These are phyloP conservation scores for Cryptocephalus primarius DNA, from an alignment of 2,888 invertebrate genomes.

Conservation along the genomic window DNA sequence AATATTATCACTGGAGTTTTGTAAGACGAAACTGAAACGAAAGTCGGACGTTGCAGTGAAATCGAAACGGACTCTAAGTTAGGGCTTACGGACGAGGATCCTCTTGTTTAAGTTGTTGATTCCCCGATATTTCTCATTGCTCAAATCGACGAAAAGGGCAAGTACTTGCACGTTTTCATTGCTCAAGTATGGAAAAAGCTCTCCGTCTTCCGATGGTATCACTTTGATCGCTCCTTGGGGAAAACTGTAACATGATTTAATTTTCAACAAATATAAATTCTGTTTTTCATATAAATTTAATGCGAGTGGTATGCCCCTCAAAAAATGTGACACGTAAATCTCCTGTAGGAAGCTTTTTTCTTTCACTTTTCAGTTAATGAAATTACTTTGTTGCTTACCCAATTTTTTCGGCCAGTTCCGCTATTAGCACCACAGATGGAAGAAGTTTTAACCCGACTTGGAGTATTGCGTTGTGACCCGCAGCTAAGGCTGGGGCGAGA, in stretches of 20 bases:
- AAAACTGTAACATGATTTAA: constrained; percentile 14
- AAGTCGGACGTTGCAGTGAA: too few relatives aligned
- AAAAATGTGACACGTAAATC: too few relatives aligned
- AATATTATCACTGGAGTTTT: constrained; percentile 41
- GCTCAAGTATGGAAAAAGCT: constrained; percentile 14
- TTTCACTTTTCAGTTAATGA: too few relatives aligned
- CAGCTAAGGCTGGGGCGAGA: constrained; percentile 40
- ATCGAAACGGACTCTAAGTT: constrained; percentile 1
- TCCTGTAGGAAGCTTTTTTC: too few relatives aligned
- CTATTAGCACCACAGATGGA: constrained; percentile 35
- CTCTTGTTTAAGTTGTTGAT: constrained; percentile 15
- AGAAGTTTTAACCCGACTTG: constrained; percentile 36
- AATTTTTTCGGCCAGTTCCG: constrained; percentile 38
- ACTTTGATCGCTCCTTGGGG: constrained; percentile 22
- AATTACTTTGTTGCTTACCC: constrained; percentile 27
- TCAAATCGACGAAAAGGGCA: constrained; percentile 17
- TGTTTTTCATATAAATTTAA: background rate
- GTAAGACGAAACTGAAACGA: constrained; percentile 10
- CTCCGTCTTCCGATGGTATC: constrained; percentile 16
- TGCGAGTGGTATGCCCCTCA: background rate
- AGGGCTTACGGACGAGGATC: constrained; percentile 15
- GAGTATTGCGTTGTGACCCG: constrained; percentile 40
- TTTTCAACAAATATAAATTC: background rate
- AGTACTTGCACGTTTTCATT: constrained; percentile 14
- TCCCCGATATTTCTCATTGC: constrained; percentile 13